phyloP scores from a whole-genome alignment of 2,797 vertebrate genomes.

The Pteropus rufus region DNA sequence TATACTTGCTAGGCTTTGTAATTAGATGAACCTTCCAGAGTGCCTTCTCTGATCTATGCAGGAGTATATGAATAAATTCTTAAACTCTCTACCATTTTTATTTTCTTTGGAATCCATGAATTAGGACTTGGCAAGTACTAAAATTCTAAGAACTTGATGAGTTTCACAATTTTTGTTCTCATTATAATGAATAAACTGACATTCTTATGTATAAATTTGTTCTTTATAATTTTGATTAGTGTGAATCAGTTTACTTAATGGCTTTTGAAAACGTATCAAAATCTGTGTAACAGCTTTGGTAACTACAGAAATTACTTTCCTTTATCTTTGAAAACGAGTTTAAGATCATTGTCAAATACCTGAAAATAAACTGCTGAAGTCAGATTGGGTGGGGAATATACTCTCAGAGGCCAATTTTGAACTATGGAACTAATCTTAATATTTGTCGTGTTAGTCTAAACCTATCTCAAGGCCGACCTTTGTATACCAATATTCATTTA shows the following conservation, averaged over 20 bases:
- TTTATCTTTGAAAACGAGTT: constrained; percentile 15
- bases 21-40: neutral
- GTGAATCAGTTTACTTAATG: neutral
- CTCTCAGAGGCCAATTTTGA: constrained; percentile 13
- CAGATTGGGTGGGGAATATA: neutral
- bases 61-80: neutral
- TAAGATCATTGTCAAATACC: neutral
- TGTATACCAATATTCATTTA: neutral
- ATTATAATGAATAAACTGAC: neutral
- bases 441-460: neutral
- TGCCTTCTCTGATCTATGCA: neutral
- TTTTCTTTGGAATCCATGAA: neutral
- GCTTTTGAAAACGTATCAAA: neutral
- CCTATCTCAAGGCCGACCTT: neutral
- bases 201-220: neutral
- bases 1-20: neutral
- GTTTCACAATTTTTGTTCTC: neutral
- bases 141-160: constrained; percentile 11
- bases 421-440: neutral
- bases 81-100: constrained; percentile 7
- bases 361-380: neutral
- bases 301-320: constrained; percentile 19
- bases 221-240: neutral
- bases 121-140: neutral
- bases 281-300: neutral